Evolutionary conservation across 2,888 invertebrate species (phyloP).

Genomic region (Atethmia centrago): DNA sequence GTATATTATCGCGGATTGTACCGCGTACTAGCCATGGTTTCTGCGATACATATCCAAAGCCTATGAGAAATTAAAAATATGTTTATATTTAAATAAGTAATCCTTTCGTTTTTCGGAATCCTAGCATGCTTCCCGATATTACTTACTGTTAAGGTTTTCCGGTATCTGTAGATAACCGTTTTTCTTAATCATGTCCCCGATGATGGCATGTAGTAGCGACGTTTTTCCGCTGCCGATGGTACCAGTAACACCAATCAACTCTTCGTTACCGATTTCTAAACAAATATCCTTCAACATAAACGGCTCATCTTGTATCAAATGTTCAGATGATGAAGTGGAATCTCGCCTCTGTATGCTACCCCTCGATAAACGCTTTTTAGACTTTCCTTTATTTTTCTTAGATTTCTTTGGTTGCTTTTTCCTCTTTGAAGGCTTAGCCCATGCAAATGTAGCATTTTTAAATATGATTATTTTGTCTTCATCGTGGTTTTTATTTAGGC

Average conservation of each 20-base stretch:
- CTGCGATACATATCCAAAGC: conserved; percentile 96
- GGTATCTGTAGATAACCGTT: conserved; percentile 93
- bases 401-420: conserved; percentile 75
- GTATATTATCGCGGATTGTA: conserved; percentile 97
- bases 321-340: conserved; percentile 78
- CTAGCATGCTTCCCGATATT: neutral
- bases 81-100: neutral
- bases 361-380: conserved; percentile 81
- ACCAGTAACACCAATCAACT: conserved; percentile 96
- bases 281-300: conserved; percentile 81
- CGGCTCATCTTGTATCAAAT: conserved; percentile 71
- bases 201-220: conserved; percentile 94
- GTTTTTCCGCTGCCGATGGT: conserved; percentile 98
- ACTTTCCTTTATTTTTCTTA: conserved; percentile 88
- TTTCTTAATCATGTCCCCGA: conserved; percentile 95
- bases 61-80: conserved; percentile 75
- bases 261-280: conserved; percentile 90
- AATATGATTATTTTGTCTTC: conserved; percentile 91
- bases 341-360: conserved; percentile 77
- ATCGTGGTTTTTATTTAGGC: conserved; percentile 85
- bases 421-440: conserved; percentile 85
- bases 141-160: conserved; percentile 92
- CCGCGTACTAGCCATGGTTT: conserved; percentile 98
- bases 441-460: conserved; percentile 91
- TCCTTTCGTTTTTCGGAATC: neutral